phyloP scores from a whole-genome alignment of 2,888 invertebrate species.

The Caenorhabditis zanzibari region DNA sequence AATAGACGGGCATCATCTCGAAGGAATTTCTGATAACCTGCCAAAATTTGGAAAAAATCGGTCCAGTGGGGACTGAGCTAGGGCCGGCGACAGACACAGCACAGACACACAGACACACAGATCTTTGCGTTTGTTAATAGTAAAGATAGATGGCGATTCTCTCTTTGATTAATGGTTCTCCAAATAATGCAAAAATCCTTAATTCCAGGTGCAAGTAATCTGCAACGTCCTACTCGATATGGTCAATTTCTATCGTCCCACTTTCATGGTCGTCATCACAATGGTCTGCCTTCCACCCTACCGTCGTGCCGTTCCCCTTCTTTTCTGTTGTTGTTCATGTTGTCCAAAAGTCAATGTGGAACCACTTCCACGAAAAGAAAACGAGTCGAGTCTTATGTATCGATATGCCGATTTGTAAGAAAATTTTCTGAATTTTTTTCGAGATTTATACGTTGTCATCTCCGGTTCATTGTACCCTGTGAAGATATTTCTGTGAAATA shows the following conservation, averaged over 20 bases:
- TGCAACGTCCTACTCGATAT: constrained; percentile 59
- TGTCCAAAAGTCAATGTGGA: constrained; percentile 72
- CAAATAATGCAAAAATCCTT: no score
- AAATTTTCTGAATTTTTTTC: background rate
- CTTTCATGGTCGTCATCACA: constrained; percentile 69
- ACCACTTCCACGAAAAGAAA: constrained; percentile 67
- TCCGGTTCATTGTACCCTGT: background rate
- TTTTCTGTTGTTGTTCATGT: constrained; percentile 70
- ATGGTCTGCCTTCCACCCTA: constrained; percentile 72
- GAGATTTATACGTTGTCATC: constrained; percentile 3
- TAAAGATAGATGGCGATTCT: no score
- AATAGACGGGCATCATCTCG: no score
- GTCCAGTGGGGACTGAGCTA: no score
- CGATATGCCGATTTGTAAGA: constrained; percentile 70
- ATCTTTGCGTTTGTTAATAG: no score
- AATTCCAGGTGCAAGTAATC: constrained; percentile 51
- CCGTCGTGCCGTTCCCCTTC: constrained; percentile 68
- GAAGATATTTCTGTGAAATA: constrained; percentile 7
- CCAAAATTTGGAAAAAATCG: no score
- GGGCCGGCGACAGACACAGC: no score
- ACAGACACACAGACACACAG: no score
- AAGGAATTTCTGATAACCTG: no score
- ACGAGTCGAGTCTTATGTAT: constrained; percentile 73
- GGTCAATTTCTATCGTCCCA: constrained; percentile 70
- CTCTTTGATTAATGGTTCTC: no score